These are phyloP conservation scores for Pseudococcus viburni DNA, from an alignment of 2,888 invertebrate genomes.

Conservation along the genomic window DNA sequence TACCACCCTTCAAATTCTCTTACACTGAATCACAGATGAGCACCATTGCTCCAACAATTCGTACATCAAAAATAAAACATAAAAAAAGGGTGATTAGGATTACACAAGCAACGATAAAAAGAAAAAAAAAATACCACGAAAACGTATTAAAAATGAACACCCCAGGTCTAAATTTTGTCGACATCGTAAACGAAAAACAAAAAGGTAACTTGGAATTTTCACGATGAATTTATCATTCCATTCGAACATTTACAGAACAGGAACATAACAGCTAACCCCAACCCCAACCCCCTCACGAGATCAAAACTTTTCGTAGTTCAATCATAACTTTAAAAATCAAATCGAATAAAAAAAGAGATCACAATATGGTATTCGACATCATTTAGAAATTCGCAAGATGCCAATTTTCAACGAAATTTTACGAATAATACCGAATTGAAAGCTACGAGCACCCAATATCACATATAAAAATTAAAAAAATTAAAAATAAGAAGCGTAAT, in stretches of 20 bases:
- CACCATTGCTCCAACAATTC: no score
- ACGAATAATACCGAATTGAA: not conserved
- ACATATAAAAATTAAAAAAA: not conserved
- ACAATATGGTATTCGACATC: not conserved
- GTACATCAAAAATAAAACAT: not conserved
- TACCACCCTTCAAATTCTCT: no score
- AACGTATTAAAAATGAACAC: not conserved
- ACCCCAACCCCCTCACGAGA: not conserved
- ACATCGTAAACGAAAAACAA: not conserved
- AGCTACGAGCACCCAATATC: slow-evolving; percentile 7
- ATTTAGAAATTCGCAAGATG: not conserved
- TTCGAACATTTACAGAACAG: not conserved
- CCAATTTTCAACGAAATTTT: not conserved
- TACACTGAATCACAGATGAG: no score
- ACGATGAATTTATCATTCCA: not conserved
- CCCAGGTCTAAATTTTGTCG: not conserved
- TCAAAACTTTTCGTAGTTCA: not conserved
- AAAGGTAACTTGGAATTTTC: not conserved
- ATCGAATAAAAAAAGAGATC: not conserved
- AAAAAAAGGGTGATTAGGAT: not conserved
- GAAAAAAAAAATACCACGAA: not conserved
- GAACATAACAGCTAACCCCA: not conserved
- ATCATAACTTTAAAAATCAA: not conserved
- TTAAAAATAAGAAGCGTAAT: not conserved
- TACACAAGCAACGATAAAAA: not conserved